Evolutionary conservation across 2,797 vertebrate genomes (phyloP).

Genomic region (Cyprinodon diabolis): DNA sequence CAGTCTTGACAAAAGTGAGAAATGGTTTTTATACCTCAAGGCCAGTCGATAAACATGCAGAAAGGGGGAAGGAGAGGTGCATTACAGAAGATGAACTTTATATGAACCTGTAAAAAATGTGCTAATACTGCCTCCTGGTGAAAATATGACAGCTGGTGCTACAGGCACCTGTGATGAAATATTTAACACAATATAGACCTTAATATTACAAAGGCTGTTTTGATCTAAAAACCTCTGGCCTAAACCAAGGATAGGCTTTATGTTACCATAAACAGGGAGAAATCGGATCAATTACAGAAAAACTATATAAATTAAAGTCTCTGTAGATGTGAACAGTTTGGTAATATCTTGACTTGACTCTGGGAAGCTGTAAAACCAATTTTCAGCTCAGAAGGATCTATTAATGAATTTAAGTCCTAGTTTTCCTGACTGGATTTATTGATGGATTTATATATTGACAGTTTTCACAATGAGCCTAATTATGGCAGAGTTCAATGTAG

Average conservation of each 20-base stretch:
- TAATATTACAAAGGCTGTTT: background rate
- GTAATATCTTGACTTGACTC: slow-evolving; percentile 66
- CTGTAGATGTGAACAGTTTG: slow-evolving; percentile 66
- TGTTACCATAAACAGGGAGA: slow-evolving; percentile 12
- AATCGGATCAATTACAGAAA: background rate
- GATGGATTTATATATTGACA: slow-evolving; percentile 72
- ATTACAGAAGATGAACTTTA: slow-evolving; percentile 5
- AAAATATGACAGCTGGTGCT: background rate
- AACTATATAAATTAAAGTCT: slow-evolving; percentile 28
- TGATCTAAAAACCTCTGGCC: background rate
- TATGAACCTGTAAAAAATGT: slow-evolving; percentile 23
- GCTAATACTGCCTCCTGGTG: slow-evolving; percentile 57
- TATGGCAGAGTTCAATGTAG: slow-evolving; percentile 42
- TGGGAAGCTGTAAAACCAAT: slow-evolving; percentile 66
- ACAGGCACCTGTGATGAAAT: background rate
- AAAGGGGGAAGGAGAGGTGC: background rate
- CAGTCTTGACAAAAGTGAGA: slow-evolving; percentile 16
- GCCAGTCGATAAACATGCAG: slow-evolving; percentile 9
- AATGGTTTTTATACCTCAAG: background rate
- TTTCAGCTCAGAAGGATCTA: slow-evolving; percentile 59
- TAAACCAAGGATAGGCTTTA: slow-evolving; percentile 6
- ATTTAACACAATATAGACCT: background rate
- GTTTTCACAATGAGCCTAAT: slow-evolving; percentile 44
- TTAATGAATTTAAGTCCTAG: slow-evolving; percentile 71
- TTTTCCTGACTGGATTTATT: slow-evolving; percentile 56